Evolutionary conservation across 2,113 vertebrate species (phyloP).

Genomic region (Peromyscus leucopus): DNA sequence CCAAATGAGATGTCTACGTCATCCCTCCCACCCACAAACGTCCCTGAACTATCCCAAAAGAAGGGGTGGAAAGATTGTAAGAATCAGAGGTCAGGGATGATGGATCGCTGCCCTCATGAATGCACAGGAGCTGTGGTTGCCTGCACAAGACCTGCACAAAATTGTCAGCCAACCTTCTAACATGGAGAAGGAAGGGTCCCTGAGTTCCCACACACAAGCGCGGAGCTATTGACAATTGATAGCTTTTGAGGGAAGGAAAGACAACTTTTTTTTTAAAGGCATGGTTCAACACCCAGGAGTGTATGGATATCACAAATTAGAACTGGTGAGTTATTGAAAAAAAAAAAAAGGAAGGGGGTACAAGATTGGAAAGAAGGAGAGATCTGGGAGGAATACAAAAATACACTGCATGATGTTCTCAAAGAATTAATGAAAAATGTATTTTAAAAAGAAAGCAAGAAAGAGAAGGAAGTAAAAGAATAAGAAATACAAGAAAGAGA

Average conservation of each 20-base stretch:
- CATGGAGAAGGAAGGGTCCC: no score
- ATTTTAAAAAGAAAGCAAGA: neutral
- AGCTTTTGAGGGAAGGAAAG: neutral
- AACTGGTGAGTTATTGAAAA: neutral
- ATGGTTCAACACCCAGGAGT: neutral
- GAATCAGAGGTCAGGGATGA: neutral
- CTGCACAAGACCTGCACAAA: neutral
- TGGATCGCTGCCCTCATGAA: neutral
- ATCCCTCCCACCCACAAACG: neutral
- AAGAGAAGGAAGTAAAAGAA: neutral
- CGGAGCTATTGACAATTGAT: neutral
- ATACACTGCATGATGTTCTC: neutral
- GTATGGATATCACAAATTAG: neutral
- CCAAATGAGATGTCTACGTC: neutral
- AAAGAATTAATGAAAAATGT: neutral
- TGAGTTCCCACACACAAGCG: no score
- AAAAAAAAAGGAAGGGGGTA: no score
- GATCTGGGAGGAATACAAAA: neutral
- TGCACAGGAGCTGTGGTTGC: neutral
- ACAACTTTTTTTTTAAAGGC: neutral
- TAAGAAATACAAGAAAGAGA: neutral
- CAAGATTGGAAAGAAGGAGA: neutral
- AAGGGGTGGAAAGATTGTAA: neutral
- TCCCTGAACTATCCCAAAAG: neutral
- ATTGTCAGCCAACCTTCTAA: neutral